These are phyloP conservation scores for Falco peregrinus DNA, from an alignment of 2,797 vertebrate genomes.

Conservation along the genomic window DNA sequence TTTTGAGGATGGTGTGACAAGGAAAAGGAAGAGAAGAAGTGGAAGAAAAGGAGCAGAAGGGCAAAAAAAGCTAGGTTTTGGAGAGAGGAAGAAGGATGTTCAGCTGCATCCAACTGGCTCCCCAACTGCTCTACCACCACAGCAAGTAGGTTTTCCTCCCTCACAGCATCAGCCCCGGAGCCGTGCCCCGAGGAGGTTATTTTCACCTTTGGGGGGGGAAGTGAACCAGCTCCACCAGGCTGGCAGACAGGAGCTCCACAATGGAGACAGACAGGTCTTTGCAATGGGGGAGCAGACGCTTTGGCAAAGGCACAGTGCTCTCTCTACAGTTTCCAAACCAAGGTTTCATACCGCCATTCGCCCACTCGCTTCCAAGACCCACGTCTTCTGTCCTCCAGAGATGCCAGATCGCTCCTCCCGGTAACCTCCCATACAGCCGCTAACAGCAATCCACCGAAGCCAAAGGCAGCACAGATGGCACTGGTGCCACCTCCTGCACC, in stretches of 20 bases:
- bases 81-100: not conserved
- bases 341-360: not conserved
- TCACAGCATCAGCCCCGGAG: not conserved
- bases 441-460: not conserved
- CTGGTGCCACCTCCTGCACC: not conserved
- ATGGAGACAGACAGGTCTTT: rapidly evolving
- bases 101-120: not conserved
- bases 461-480: not conserved
- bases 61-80: not conserved
- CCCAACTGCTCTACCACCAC: not conserved
- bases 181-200: rapidly evolving
- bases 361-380: not conserved
- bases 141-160: not conserved
- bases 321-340: not conserved
- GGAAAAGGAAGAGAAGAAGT: not conserved
- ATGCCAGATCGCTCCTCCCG: not conserved
- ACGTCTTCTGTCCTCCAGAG: not conserved
- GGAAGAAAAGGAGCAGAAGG: not conserved
- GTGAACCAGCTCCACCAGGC: rapidly evolving
- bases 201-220: not conserved
- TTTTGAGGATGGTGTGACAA: not conserved
- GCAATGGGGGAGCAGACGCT: rapidly evolving
- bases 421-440: not conserved
- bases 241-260: not conserved
- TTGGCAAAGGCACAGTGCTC: rapidly evolving